Base-by-base conservation (phyloP, 2,888 invertebrate genomes). In the Argyra leucocephala region DNA sequence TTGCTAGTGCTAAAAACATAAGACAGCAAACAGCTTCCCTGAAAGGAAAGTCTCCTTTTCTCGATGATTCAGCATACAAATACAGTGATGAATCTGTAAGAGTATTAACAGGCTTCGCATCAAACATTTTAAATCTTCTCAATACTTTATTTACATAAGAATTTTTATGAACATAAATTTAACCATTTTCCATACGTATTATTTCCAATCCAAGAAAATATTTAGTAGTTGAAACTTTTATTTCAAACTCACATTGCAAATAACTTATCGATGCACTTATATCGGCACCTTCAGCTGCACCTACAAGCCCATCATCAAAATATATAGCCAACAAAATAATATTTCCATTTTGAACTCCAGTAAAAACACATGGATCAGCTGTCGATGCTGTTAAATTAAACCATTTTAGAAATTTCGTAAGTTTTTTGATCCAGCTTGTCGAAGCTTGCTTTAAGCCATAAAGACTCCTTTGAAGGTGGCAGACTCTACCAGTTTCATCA, bases 201-300 rank as follows among this genome's bases (percentile, higher is more conserved):
- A 69, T 69, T 67, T 69, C 69, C 22, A 70, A 61, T 37, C 69
- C 69, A 26, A 70, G 64, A 74, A 57, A 78, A 71, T 26, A 76
- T 73, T 36, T 75, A 72, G 24, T 80, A 73, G 70, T 82, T 77
- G 1, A 77, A 77, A 36, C 22, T 24, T 63, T 64, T n/a, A n/a
- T n/a, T n/a, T n/a, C n/a, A n/a, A n/a, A n/a, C n/a, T n/a, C n/a
- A n/a, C n/a, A n/a, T n/a, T n/a, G n/a, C n/a, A n/a, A n/a, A n/a
- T n/a, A n/a, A n/a, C n/a, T n/a, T n/a, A n/a, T n/a, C n/a, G n/a
- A 3, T 66, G 61, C 22, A 65, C 58, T 24, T 24, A 65, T 68
- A 31, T 67, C 65, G 31, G 58, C 23, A 23, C 59, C 10, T 66
- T 68, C 59, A 5, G 67, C 66, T 36, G 68, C 66, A 22, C 68